Conservation (phyloP, 2,888 invertebrate species). For the Ypsolopha scabrella region DNA sequence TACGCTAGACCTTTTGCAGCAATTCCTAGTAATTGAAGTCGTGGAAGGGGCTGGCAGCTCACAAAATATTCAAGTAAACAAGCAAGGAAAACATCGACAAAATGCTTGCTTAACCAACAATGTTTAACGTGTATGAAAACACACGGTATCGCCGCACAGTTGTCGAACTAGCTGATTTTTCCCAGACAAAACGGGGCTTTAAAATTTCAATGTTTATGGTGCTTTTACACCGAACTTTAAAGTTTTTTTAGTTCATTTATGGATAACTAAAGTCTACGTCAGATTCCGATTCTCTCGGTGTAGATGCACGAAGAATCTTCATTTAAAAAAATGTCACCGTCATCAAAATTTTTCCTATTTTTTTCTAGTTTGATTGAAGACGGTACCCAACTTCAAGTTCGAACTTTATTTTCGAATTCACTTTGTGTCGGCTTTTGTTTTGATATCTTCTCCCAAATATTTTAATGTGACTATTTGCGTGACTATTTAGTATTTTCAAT, state of each 20-base stretch:
- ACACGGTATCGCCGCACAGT: constrained; percentile 43
- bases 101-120: constrained; percentile 27
- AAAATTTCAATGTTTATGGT: constrained; percentile 3
- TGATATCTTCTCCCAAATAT: too few relatives aligned
- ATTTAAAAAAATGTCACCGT: too few relatives aligned
- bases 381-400: too few relatives aligned
- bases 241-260: constrained; percentile 28
- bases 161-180: constrained; percentile 55
- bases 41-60: neutral
- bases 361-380: too few relatives aligned
- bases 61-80: constrained; percentile 34
- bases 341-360: too few relatives aligned
- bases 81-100: constrained; percentile 38
- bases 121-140: constrained; percentile 39
- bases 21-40: constrained; percentile 1
- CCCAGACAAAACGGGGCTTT: constrained; percentile 52
- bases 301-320: too few relatives aligned
- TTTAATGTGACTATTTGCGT: too few relatives aligned
- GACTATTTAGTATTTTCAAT: too few relatives aligned
- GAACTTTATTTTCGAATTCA: too few relatives aligned
- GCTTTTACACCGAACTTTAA: neutral
- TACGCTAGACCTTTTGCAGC: constrained; percentile 9
- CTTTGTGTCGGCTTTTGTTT: too few relatives aligned
- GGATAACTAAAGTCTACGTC: constrained; percentile 8
- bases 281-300: too few relatives aligned